These are phyloP conservation scores for Paraplagusia blochii DNA, from an alignment of 2,113 vertebrate species.

Conservation along the genomic window DNA sequence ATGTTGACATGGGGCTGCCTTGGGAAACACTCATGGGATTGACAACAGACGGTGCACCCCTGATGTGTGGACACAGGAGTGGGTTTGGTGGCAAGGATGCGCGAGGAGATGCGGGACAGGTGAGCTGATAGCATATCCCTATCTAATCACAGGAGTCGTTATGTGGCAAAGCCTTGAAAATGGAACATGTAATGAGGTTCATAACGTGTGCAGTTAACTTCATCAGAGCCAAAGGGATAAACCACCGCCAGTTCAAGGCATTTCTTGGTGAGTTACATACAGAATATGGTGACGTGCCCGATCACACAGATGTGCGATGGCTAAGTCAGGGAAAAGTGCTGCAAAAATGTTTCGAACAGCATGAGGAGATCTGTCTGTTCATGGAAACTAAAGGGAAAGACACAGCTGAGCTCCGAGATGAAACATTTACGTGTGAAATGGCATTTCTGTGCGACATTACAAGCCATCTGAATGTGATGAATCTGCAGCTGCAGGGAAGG, in stretches of 20 bases:
- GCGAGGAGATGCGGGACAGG: conserved; percentile 14
- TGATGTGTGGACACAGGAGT: too few species aligned
- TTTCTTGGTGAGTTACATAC: neutral
- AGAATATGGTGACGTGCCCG: conserved; percentile 17
- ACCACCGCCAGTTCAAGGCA: neutral
- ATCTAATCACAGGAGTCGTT: conserved; percentile 32
- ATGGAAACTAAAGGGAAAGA: conserved; percentile 28
- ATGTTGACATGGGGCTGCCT: conserved; percentile 6
- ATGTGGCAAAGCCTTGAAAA: conserved; percentile 25
- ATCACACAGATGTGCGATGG: conserved; percentile 12
- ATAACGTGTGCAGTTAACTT: conserved; percentile 16
- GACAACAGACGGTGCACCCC: conserved; percentile 30
- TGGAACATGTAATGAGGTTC: conserved; percentile 42
- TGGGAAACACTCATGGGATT: conserved; percentile 18
- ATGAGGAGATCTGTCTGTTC: conserved; percentile 27
- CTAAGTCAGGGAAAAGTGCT: conserved; percentile 19
- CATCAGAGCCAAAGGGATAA: conserved; percentile 15
- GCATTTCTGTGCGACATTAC: conserved; percentile 29
- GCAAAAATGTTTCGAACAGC: conserved; percentile 20
- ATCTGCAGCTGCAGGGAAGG: conserved; percentile 10
- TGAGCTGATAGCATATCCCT: conserved; percentile 18
- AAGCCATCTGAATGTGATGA: conserved; percentile 15
- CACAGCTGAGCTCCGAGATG: conserved; percentile 17
- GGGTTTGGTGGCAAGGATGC: conserved; percentile 20
- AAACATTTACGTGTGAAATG: conserved; percentile 37